Evolutionary conservation across 2,113 vertebrate genomes (phyloP), one percentile per base, ranked within the genome.

Genomic region (Prunella fulvescens): DNA sequence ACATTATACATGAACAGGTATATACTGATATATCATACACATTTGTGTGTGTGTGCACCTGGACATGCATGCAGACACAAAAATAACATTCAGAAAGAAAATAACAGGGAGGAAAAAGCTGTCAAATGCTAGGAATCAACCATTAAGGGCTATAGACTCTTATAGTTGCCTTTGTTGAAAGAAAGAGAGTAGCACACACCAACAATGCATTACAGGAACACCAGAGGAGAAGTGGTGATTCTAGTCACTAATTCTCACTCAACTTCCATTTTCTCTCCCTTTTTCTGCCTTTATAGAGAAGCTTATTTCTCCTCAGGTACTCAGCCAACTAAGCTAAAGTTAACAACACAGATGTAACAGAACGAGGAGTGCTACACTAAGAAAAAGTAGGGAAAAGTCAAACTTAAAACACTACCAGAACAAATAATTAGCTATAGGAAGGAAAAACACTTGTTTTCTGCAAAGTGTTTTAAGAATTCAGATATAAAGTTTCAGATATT

Each of bases 381-480:
- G 16, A 48, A 77, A 67, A 70, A 72, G 19, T 10, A 83, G 19
- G 8, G 14, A 42, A 81, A 65, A 81, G 20, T 47, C 57, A 76
- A 86, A 73, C 18, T 70, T 53, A 56, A 93, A 69, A 19, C 6
- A 16, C 9, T 12, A 78, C 14, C 19, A 60, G 45, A 66, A 83
- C 7, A 81, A 65, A 47, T 33, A 57, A 61, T 23, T 53, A 66
- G 62, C 28, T 69, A 65, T 47, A 86, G 11, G 10, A 17, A 72
- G 65, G 47, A 86, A 88, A 95, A 96, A 72, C n/a, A 81, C 24
- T 62, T 89, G 33, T 82, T 86, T 92, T 96, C 83, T 90, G 69
- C 35, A 70, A 96, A 93, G 61, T 11, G 5, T 51, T 72, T 47
- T 81, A 93, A 92, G 18, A 96, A 91, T 86, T 91, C 72, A 92